Evolutionary conservation across 2,113 vertebrate genomes (phyloP).

Genomic region (Actenoides hombroni): DNA sequence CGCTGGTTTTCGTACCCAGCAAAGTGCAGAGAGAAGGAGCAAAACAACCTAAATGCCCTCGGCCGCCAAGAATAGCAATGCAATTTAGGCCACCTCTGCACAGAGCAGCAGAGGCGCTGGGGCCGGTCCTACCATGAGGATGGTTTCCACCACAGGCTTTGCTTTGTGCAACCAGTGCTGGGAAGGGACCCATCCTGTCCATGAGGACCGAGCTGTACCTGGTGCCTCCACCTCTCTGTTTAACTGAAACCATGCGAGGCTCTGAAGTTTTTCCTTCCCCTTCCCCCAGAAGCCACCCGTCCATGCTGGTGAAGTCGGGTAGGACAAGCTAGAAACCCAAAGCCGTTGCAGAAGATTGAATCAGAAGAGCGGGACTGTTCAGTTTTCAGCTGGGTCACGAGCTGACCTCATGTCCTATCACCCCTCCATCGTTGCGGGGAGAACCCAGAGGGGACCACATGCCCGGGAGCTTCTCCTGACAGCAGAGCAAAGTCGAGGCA

Average conservation of each 20-base stretch:
- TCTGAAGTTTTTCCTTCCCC: not conserved
- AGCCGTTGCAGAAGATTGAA: not conserved
- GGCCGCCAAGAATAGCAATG: not conserved
- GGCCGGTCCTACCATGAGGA: fast-evolving
- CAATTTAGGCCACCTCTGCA: constrained; percentile 6
- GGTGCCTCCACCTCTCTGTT: fast-evolving
- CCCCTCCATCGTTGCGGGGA: not conserved
- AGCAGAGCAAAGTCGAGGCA: not conserved
- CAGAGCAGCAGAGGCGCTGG: fast-evolving
- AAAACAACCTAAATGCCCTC: not conserved
- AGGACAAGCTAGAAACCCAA: not conserved
- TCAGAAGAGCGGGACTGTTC: fast-evolving
- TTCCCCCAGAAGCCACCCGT: not conserved
- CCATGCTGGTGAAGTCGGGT: not conserved
- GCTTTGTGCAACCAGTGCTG: not conserved
- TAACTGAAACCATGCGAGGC: fast-evolving
- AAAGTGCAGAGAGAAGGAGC: not conserved
- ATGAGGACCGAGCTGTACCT: fast-evolving
- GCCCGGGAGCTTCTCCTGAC: fast-evolving
- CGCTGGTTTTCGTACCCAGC: not conserved
- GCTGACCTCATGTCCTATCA: not conserved
- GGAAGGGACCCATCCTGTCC: not conserved
- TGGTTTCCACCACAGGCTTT: not conserved
- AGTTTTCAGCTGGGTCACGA: not conserved
- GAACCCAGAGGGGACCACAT: not conserved